Evolutionary conservation across 2,888 invertebrate genomes (phyloP).

Genomic region (Noctua janthe): DNA sequence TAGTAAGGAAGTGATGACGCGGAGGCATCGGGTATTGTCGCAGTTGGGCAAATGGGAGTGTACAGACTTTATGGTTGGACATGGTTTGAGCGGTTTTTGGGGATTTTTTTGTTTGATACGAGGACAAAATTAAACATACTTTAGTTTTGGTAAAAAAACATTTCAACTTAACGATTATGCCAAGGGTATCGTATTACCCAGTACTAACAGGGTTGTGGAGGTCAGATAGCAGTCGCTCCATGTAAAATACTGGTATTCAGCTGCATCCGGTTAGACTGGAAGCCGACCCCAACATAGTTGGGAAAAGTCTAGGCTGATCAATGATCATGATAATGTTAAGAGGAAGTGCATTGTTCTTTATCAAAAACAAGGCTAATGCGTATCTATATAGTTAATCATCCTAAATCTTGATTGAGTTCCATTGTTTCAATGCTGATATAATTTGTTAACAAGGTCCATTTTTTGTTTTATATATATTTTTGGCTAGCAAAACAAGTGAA

Average conservation of each 20-base stretch:
- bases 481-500: not conserved
- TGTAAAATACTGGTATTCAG: too few species aligned
- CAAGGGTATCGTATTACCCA: not conserved
- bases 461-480: not conserved
- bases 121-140: not conserved
- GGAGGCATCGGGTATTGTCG: slow-evolving; percentile 58
- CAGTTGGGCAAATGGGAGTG: slow-evolving; percentile 39
- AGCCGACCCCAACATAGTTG: too few species aligned
- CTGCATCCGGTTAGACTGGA: too few species aligned
- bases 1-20: slow-evolving; percentile 63
- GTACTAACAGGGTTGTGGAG: too few species aligned
- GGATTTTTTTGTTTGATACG: not conserved
- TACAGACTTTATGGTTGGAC: slow-evolving; percentile 41
- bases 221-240: too few species aligned
- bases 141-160: not conserved
- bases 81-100: slow-evolving; percentile 40
- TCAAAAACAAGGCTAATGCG: not conserved
- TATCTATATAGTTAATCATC: not conserved
- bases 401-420: not conserved
- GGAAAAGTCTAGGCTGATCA: not conserved
- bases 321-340: not conserved
- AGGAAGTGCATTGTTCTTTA: not conserved
- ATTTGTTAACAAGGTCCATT: not conserved
- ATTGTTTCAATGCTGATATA: not conserved
- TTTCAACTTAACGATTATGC: not conserved